Base-by-base conservation (phyloP, 2,888 invertebrate species). In the Perdita meconis region DNA sequence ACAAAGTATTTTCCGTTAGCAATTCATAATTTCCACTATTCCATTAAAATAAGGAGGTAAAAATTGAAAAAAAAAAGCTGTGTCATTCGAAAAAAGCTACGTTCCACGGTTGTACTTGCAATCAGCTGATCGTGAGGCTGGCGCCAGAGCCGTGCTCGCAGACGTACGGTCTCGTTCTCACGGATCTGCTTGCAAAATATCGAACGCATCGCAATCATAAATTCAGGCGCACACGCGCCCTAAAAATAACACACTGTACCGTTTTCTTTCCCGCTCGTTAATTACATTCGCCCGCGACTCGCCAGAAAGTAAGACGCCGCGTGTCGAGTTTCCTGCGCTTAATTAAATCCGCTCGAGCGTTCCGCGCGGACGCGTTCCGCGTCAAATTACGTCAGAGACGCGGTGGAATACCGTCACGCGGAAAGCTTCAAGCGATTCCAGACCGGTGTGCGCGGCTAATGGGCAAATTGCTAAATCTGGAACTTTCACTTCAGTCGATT, bases 391-490 rank as follows among this genome's bases (percentile, higher is more conserved):
- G 74, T 74, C 81, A 74, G 78, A 67, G 61, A 79, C 59, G 60
- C 70, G 53, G 59, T 61, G 63, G 47, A 59, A 67, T 68, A 78
- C 79, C 75, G 53, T 63, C 74, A 66, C 80, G 64, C 80, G 78
- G 78, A 80, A 84, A 85, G 71, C 83, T 42, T 66, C 66, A 76
- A 74, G 71, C 80, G 70, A 80, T 82, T 79, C 64, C 80, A 77
- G 68, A 57, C 53, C 57, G 51, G 67, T 53, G 55, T 38, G 55
- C 60, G 53, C 64, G 67, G 65, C 72, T 80, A 85, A 85, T 77
- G 63, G 80, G 65, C 72, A 65, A 83, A 81, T 84, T 85, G 85
- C 84, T 77, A 84, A 84, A 84, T 77, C 77, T 61, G 34, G 44
- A 24, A 83, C 84, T 85, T 85, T 85, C 84, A 85, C 84, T 78